Base-by-base conservation (phyloP, 2,797 vertebrate species). In the Peromyscus nudipes region DNA sequence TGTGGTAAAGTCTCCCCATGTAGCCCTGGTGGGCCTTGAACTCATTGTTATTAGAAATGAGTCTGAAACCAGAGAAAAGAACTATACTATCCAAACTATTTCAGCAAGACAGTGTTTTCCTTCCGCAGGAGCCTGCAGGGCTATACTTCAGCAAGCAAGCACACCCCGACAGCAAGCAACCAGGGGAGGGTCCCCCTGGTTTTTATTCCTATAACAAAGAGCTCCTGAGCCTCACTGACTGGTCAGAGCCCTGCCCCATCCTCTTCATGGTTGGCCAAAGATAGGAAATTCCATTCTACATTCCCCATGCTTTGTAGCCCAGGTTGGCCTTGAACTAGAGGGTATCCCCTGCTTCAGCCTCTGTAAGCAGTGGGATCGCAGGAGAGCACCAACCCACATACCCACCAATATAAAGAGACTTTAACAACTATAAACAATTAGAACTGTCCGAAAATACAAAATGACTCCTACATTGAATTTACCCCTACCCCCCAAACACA, bases 381-480 rank as follows among this genome's bases (percentile, higher is more conserved):
- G 25, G 85, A 37, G 34, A 71, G 34, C 62, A 49, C 43, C 40
- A 43, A 52, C 19, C 12, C 43, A 69, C 3, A 21, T 11, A 6
- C 52, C 16, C 67, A 29, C 37, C 0, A 0, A 19, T 12, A 69
- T 55, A 55, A 55, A 55, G 55, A 55, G 16, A 55, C 16, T 55
- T 16, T 17, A 55, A 55, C 16, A 55, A 65, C 55, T 92, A 84
- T 84, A 79, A 91, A 91, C 62, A 92, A 92, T 62, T 73, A 95
- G 49, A 92, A n/a, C 62, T 92, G 40, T 85, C 37, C 60, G 17
- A 85, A 95, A 93, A 96, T 52, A 77, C 4, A 82, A 43, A 94
- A 88, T 52, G 84, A 34, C 62, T 23, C 40, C 82, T 84, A 17
- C 40, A 43, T 31, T 43, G 14, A 62, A 64, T 43, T 83, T 29